Evolutionary conservation across 2,888 invertebrate species (phyloP).

Genomic region (Acrocyrtus sp.): DNA sequence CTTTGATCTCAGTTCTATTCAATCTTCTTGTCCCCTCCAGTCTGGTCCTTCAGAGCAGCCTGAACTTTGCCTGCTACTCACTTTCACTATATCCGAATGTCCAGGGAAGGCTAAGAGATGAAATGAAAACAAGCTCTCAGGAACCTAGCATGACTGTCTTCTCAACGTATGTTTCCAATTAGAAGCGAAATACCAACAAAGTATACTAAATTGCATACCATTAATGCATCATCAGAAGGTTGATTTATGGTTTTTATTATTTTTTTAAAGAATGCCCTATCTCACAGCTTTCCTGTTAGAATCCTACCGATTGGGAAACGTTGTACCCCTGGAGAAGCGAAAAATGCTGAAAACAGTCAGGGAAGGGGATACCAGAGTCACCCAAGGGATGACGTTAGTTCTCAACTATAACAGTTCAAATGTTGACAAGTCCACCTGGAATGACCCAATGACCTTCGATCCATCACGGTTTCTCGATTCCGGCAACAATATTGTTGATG

Average conservation of each 20-base stretch:
- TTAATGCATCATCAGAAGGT: too few relatives aligned
- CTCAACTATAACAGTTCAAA: conserved; percentile 45
- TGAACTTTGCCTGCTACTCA: conserved; percentile 23
- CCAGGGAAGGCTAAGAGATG: conserved; percentile 17
- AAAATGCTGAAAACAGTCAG: conserved; percentile 41
- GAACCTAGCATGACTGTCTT: too few relatives aligned
- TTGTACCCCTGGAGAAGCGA: conserved; percentile 32
- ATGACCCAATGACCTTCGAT: conserved; percentile 4
- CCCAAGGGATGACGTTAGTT: conserved; percentile 28
- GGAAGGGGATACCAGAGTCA: conserved; percentile 32
- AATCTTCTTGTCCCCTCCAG: conserved; percentile 34
- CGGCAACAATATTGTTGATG: conserved; percentile 21
- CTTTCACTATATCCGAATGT: background rate
- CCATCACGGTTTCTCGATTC: conserved; percentile 26
- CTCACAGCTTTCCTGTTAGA: conserved; percentile 30
- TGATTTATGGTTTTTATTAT: too few relatives aligned
- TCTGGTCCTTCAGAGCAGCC: conserved; percentile 21
- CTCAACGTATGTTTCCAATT: too few relatives aligned
- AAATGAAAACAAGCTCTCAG: too few relatives aligned
- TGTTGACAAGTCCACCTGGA: conserved; percentile 22
- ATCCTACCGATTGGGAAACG: conserved; percentile 15
- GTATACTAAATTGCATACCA: too few relatives aligned
- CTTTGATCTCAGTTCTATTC: conserved; percentile 34
- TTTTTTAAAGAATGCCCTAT: conserved; percentile 29
- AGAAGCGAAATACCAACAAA: too few relatives aligned